phyloP scores from a whole-genome alignment of 1,140 invertebrate genomes.

The Tetraneura akinire region DNA sequence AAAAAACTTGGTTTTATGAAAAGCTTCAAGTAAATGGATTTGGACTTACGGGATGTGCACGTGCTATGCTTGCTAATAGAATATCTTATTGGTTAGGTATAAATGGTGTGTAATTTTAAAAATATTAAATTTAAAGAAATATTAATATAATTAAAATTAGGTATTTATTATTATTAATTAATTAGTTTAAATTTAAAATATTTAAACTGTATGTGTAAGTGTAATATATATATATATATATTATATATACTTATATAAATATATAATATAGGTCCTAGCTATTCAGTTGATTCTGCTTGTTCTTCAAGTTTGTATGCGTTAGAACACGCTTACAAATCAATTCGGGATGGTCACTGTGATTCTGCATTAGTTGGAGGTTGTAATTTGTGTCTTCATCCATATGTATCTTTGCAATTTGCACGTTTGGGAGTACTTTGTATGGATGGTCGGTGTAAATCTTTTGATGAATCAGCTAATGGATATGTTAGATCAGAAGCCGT shows the following conservation, averaged over 20 bases:
- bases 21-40: constrained; percentile 65
- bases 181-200: background rate
- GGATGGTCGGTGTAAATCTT: constrained; percentile 86
- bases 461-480: constrained; percentile 77
- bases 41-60: constrained; percentile 77
- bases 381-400: constrained; percentile 84
- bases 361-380: constrained; percentile 83
- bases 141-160: background rate
- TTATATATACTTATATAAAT: too few relatives aligned
- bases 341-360: constrained; percentile 78
- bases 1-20: constrained; percentile 71
- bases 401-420: constrained; percentile 78
- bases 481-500: constrained; percentile 79
- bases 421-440: constrained; percentile 75
- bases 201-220: background rate
- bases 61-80: constrained; percentile 89
- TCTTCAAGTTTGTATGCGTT: constrained; percentile 85
- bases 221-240: too few relatives aligned
- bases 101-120: constrained; percentile 60
- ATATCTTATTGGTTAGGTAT: constrained; percentile 76
- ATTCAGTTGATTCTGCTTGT: constrained; percentile 85
- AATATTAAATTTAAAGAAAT: background rate
- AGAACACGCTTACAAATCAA: constrained; percentile 77
- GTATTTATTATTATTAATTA: background rate
- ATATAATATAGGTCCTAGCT: constrained; percentile 69